Evolutionary conservation across 2,797 vertebrate genomes (phyloP).

Genomic region (Melopsittacus undulatus): DNA sequence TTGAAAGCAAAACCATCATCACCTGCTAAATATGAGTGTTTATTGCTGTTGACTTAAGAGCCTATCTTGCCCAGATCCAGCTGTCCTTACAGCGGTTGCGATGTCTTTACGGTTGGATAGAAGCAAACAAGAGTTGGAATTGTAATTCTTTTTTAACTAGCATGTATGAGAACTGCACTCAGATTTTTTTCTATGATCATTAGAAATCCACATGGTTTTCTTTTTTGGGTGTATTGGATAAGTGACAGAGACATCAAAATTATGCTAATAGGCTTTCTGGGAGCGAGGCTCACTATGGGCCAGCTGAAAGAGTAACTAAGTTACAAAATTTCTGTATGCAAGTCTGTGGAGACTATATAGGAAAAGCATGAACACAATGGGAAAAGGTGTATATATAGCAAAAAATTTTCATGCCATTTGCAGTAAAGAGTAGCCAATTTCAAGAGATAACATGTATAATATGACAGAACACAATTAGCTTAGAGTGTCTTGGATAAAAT

Average conservation of each 20-base stretch:
- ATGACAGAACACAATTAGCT: not conserved
- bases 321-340: not conserved
- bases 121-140: not conserved
- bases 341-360: not conserved
- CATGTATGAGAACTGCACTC: not conserved
- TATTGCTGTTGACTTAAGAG: not conserved
- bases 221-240: not conserved
- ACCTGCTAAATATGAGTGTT: rapidly evolving
- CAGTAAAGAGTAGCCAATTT: not conserved
- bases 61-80: not conserved
- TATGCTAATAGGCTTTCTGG: not conserved
- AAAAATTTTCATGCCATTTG: not conserved
- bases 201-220: not conserved
- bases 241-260: not conserved
- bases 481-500: not conserved
- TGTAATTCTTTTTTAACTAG: not conserved
- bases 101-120: not conserved
- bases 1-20: not conserved
- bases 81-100: rapidly evolving
- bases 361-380: not conserved
- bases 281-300: not conserved
- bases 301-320: not conserved
- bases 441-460: too few relatives aligned
- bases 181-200: not conserved
- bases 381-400: not conserved